These are phyloP conservation scores for Sternarchorhynchus goeldii DNA, from an alignment of 2,797 vertebrate genomes.

Conservation along the genomic window DNA sequence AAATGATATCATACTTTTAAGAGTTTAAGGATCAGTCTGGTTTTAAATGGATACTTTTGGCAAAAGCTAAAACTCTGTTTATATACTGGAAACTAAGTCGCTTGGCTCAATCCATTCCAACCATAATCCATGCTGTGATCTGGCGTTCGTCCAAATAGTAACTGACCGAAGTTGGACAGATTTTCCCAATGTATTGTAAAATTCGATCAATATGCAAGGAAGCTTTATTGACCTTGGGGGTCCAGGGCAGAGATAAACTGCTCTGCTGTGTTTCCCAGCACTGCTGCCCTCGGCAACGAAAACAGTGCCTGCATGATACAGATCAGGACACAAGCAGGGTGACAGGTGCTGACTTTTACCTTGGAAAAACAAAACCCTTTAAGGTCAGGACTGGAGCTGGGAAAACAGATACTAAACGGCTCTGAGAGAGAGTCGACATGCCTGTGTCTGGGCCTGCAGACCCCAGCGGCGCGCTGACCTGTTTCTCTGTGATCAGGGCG, in stretches of 20 bases:
- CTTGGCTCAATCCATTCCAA: not conserved
- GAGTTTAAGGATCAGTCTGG: not conserved
- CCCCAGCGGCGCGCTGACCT: conserved; percentile 78
- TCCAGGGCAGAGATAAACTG: not conserved
- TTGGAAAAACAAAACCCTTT: too few relatives aligned
- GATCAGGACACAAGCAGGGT: not conserved
- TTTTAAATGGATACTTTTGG: not conserved
- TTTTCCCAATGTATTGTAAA: not conserved
- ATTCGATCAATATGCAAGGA: not conserved
- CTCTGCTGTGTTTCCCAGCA: not conserved
- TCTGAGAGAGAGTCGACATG: not conserved
- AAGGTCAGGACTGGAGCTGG: not conserved
- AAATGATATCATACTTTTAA: not conserved
- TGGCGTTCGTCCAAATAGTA: not conserved
- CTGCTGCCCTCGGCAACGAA: not conserved
- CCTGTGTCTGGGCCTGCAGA: too few relatives aligned
- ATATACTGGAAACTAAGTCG: not conserved
- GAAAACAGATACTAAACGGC: not conserved
- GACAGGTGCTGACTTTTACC: not conserved
- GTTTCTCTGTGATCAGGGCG: conserved; percentile 82
- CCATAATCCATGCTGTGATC: too few relatives aligned
- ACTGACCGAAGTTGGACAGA: not conserved
- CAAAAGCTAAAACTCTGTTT: not conserved
- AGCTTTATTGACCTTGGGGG: not conserved
- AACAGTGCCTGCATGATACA: not conserved